phyloP scores from a whole-genome alignment of 2,113 vertebrate genomes.

The Cyanistes caeruleus region DNA sequence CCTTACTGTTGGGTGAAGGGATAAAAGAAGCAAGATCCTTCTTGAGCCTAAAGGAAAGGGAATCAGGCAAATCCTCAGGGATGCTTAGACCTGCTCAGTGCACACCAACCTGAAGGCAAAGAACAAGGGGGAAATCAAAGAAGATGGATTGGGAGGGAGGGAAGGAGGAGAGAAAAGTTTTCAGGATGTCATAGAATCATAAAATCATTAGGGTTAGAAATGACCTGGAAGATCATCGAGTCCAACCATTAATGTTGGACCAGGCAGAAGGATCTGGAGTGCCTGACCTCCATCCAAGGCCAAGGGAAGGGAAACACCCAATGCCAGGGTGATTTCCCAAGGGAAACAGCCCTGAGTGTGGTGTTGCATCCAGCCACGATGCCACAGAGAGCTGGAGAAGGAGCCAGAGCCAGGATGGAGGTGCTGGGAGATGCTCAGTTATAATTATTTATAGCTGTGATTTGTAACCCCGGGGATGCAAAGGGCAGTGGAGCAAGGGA shows the following conservation, averaged over 20 bases:
- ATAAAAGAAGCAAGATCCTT: neutral
- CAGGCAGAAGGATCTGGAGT: neutral
- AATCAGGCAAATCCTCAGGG: neutral
- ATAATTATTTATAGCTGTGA: fast-evolving
- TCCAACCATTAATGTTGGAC: neutral
- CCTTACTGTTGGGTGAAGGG: neutral
- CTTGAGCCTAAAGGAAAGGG: neutral
- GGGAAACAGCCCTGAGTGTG: neutral
- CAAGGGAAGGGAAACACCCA: neutral
- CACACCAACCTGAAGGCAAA: neutral
- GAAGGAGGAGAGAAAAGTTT: neutral
- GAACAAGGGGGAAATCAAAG: neutral
- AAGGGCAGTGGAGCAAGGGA: neutral
- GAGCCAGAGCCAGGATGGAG: neutral
- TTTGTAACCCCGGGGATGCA: neutral
- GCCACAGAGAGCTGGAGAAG: neutral
- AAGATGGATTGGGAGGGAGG: neutral
- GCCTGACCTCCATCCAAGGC: neutral
- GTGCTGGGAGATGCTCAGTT: neutral
- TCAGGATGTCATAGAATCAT: fast-evolving
- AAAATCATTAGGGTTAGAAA: neutral
- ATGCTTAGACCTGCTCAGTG: neutral
- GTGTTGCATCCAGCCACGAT: fast-evolving
- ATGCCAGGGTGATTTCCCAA: neutral
- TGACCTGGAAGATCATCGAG: neutral